Evolutionary conservation across 2,888 invertebrate species (phyloP).

Genomic region (Polyploca ridens): DNA sequence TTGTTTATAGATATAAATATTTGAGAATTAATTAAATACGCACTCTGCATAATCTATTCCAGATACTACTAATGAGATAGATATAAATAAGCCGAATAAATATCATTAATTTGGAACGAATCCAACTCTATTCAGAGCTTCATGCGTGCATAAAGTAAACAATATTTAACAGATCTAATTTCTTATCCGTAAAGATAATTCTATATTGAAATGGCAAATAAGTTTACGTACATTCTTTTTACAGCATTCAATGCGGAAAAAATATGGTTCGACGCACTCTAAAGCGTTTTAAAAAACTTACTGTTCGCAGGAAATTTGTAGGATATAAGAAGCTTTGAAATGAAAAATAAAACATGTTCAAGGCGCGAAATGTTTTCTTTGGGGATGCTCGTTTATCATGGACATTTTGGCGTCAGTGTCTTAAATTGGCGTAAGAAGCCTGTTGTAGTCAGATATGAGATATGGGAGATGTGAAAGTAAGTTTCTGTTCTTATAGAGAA

Average conservation of each 20-base stretch:
- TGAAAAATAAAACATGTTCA: neutral
- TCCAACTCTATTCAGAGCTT: neutral
- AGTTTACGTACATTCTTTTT: neutral
- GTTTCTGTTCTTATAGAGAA: neutral
- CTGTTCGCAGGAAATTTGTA: neutral
- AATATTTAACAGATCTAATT: neutral
- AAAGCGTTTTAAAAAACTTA: neutral
- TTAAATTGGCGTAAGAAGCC: neutral
- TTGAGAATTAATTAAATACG: neutral
- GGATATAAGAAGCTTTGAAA: neutral
- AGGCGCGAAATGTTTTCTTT: neutral
- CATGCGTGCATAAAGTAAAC: neutral
- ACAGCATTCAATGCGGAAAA: neutral
- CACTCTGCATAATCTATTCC: neutral
- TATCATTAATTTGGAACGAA: conserved; percentile 4
- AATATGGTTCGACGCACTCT: neutral
- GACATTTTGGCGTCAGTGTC: neutral
- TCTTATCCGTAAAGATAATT: neutral
- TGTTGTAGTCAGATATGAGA: conserved; percentile 1
- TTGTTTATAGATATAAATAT: neutral
- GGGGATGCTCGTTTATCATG: neutral
- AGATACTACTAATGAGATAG: neutral
- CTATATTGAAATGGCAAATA: neutral
- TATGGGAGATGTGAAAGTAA: neutral
- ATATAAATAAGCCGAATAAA: conserved; percentile 3